Percentiles rank a stretch among this genome's conserved stretches.
These are phyloP conservation scores for Drosophila greeni DNA, from an alignment of 2,888 invertebrate species.

Conservation along the genomic window DNA sequence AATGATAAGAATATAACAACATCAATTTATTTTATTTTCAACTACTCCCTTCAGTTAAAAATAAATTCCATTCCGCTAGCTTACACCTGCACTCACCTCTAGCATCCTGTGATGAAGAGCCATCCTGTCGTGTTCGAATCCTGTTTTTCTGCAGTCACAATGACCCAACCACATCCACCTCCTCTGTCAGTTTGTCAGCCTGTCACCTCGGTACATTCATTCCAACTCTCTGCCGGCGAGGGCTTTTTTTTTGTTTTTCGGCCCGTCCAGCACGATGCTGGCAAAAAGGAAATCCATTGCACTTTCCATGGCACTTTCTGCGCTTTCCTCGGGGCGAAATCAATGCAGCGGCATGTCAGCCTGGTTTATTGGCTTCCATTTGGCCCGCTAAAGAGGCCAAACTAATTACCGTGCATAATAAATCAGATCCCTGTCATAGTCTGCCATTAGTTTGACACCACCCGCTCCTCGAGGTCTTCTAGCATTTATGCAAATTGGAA, in stretches of 20 bases:
- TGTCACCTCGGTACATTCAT: constrained; percentile 63
- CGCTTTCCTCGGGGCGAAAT: constrained; percentile 41
- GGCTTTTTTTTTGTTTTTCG: constrained; percentile 65
- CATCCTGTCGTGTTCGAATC: constrained; percentile 44
- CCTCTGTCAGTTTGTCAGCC: constrained; percentile 16
- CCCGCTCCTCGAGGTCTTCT: constrained; percentile 31
- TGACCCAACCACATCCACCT: constrained; percentile 43
- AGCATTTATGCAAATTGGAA: constrained; percentile 69
- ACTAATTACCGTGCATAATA: constrained; percentile 70
- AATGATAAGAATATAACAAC: too few species aligned
- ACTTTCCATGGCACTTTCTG: constrained; percentile 11
- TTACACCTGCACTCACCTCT: background rate
- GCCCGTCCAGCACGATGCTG: constrained; percentile 37
- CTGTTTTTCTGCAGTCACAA: constrained; percentile 57
- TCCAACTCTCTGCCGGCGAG: constrained; percentile 63
- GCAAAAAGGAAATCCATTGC: constrained; percentile 22
- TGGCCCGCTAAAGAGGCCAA: constrained; percentile 64
- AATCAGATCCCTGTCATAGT: constrained; percentile 69
- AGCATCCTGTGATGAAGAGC: constrained; percentile 15
- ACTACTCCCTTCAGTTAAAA: background rate
- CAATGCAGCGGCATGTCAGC: constrained; percentile 54
- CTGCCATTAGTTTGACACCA: constrained; percentile 64
- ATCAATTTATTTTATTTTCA: background rate
- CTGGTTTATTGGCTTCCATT: constrained; percentile 50
- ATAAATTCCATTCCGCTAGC: background rate